A percentile compares a stretch with the other conserved stretches of the same genome.
These are phyloP conservation scores for Etheostoma cragini DNA, from an alignment of 2,113 vertebrate genomes.

Conservation along the genomic window DNA sequence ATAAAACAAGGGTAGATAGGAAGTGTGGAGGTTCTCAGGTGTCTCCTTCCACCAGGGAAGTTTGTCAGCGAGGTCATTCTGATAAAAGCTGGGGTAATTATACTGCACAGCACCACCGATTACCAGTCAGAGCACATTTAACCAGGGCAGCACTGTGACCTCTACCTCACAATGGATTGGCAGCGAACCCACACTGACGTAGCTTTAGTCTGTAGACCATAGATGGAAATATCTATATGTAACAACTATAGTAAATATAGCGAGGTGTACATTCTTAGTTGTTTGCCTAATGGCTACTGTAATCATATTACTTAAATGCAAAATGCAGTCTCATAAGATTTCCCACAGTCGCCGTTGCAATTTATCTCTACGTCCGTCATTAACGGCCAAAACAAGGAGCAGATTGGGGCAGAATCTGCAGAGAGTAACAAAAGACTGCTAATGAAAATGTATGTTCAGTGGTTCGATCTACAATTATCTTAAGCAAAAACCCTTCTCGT, in stretches of 20 bases:
- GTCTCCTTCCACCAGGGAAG: slow-evolving; percentile 74
- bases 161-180: slow-evolving; percentile 48
- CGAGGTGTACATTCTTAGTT: neutral
- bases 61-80: slow-evolving; percentile 74
- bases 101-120: slow-evolving; percentile 63
- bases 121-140: slow-evolving; percentile 74
- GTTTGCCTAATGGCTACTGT: neutral
- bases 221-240: slow-evolving; percentile 7
- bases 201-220: slow-evolving; percentile 13
- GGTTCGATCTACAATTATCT: slow-evolving; percentile 81
- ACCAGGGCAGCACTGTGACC: slow-evolving; percentile 59
- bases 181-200: slow-evolving; percentile 25
- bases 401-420: slow-evolving; percentile 58
- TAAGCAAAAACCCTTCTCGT: slow-evolving; percentile 79
- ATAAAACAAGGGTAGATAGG: slow-evolving; percentile 80
- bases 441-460: slow-evolving; percentile 82
- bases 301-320: neutral
- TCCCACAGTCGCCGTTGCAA: neutral
- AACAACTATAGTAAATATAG: slow-evolving; percentile 1
- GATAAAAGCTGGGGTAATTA: slow-evolving; percentile 78
- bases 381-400: slow-evolving; percentile 48
- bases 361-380: slow-evolving; percentile 14
- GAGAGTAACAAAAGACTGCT: slow-evolving; percentile 76
- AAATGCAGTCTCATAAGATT: neutral
- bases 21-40: slow-evolving; percentile 77